Evolutionary conservation across 1,140 invertebrate species (phyloP).

Genomic region (Drosophila sucinea): DNA sequence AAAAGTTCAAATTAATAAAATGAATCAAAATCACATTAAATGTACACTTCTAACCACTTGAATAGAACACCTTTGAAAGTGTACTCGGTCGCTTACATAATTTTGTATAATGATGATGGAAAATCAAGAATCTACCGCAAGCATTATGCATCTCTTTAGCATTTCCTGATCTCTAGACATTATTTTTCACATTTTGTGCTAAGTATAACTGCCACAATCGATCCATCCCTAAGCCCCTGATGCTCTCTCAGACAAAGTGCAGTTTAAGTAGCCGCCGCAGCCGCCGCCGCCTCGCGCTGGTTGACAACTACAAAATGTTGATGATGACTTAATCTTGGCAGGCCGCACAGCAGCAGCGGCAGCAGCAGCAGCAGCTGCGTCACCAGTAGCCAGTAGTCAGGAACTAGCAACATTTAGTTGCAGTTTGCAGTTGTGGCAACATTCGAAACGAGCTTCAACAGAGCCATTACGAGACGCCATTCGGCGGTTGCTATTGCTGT

Average conservation of each 20-base stretch:
- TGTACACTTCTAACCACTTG: no score
- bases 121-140: not conserved
- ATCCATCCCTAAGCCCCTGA: conserved; percentile 64
- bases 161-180: not conserved
- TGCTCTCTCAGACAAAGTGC: conserved; percentile 68
- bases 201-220: not conserved
- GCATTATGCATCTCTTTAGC: not conserved
- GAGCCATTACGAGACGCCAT: conserved; percentile 59
- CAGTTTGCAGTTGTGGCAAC: conserved; percentile 21
- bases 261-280: conserved; percentile 63
- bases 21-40: no score
- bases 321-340: conserved; percentile 80
- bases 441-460: conserved; percentile 21
- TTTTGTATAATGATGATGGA: no score
- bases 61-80: no score
- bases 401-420: conserved; percentile 22
- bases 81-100: no score
- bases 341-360: conserved; percentile 41
- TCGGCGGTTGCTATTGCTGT: conserved; percentile 35
- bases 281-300: conserved; percentile 55
- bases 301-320: conserved; percentile 81
- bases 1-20: no score
- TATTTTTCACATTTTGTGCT: not conserved
- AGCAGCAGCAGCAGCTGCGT: conserved; percentile 33
- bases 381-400: conserved; percentile 27